Evolutionary conservation across 2,113 vertebrate genomes (phyloP).

Genomic region (Ophthalmolycus amberensis): DNA sequence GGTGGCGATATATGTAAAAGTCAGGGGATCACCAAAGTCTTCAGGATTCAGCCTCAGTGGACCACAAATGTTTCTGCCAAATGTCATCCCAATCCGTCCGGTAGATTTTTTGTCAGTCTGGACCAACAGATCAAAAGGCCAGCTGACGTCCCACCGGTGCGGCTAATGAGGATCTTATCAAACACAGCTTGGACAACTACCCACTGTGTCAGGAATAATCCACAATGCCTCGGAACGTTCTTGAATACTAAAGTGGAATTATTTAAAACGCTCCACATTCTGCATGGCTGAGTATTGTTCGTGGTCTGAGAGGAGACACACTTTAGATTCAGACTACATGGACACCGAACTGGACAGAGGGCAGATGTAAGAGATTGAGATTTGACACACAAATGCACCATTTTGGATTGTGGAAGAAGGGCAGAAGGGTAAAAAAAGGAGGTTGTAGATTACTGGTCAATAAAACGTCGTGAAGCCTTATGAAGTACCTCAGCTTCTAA

Average conservation of each 20-base stretch:
- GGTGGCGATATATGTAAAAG: not conserved
- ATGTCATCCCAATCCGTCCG: not conserved
- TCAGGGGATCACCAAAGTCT: constrained; percentile 10
- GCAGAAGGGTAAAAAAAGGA: not conserved
- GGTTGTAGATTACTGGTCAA: constrained; percentile 19
- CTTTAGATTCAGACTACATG: constrained; percentile 5
- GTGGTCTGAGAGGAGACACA: not conserved
- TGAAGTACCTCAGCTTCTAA: constrained; percentile 65
- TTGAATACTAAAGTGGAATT: constrained; percentile 42
- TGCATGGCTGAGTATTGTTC: constrained; percentile 7
- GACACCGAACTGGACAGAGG: not conserved
- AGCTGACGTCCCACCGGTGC: not conserved
- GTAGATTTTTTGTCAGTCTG: not conserved
- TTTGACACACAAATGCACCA: constrained; percentile 7
- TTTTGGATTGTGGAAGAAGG: not conserved
- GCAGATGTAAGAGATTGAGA: not conserved
- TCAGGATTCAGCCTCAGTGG: constrained; percentile 7
- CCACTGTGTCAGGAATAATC: not conserved
- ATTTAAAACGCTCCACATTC: constrained; percentile 26
- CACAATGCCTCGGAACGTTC: not conserved
- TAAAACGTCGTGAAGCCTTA: constrained; percentile 45
- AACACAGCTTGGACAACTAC: not conserved
- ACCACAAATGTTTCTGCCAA: not conserved
- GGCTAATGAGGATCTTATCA: not conserved
- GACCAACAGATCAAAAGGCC: not conserved